Conservation (phyloP, 2,797 vertebrate genomes). For the Hyperoplus immaculatus region DNA sequence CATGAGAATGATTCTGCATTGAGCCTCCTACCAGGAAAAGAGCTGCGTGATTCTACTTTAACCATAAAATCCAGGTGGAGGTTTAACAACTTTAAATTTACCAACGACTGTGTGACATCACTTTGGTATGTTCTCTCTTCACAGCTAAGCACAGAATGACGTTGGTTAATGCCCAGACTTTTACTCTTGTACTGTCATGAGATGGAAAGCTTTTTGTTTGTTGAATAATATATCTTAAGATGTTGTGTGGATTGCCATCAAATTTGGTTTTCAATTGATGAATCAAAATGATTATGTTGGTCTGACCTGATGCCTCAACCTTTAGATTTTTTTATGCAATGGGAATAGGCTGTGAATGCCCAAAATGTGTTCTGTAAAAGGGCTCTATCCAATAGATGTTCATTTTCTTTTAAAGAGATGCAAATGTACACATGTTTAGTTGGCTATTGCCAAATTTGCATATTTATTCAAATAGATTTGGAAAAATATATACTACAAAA, state of each 20-base stretch:
- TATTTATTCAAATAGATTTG: too few relatives aligned
- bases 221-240: not conserved
- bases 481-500: too few relatives aligned
- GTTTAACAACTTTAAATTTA: not conserved
- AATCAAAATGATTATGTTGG: not conserved
- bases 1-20: slow-evolving; percentile 16
- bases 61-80: slow-evolving; percentile 11
- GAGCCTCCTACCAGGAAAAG: slow-evolving; percentile 14
- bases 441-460: too few relatives aligned
- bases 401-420: too few relatives aligned
- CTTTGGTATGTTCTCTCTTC: too few relatives aligned
- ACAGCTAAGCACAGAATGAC: not conserved
- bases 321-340: too few relatives aligned
- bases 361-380: too few relatives aligned
- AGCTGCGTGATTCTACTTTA: not conserved
- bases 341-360: too few relatives aligned
- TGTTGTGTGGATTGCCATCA: not conserved
- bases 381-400: too few relatives aligned
- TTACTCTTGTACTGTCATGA: not conserved
- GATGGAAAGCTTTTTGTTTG: not conserved
- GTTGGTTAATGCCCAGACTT: not conserved
- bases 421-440: too few relatives aligned
- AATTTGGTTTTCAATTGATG: not conserved
- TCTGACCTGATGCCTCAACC: too few relatives aligned
- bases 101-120: too few relatives aligned